These are phyloP conservation scores for Rhyacophila evoluta DNA, from an alignment of 2,888 invertebrate species.

Conservation along the genomic window DNA sequence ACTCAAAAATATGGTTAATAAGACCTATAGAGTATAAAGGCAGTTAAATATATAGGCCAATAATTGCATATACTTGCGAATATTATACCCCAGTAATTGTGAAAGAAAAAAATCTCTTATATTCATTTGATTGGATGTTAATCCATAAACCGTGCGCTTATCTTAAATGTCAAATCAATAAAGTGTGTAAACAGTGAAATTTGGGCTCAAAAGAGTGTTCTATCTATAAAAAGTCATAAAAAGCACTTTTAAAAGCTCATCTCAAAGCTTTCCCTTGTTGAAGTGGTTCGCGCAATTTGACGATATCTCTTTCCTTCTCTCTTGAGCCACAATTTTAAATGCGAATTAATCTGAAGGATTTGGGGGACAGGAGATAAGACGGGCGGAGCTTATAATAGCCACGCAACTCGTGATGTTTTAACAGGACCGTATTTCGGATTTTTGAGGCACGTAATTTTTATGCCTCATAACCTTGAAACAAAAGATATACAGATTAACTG, in stretches of 20 bases:
- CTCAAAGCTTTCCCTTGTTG: conserved; percentile 1
- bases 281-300: conserved; percentile 14
- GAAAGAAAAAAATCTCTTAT: background rate
- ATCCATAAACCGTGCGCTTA: background rate
- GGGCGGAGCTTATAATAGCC: conserved; percentile 18
- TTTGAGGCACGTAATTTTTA: too few relatives aligned
- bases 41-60: too few relatives aligned
- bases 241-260: background rate
- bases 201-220: background rate
- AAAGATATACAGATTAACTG: too few relatives aligned
- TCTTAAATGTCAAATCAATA: conserved; percentile 10
- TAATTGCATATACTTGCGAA: too few relatives aligned
- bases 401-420: background rate
- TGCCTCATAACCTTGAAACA: too few relatives aligned
- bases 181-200: conserved; percentile 17
- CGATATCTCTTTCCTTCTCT: background rate
- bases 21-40: too few relatives aligned
- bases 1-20: too few relatives aligned
- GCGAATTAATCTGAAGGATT: conserved; percentile 22
- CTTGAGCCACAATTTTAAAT: conserved; percentile 22
- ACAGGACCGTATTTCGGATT: background rate
- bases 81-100: too few relatives aligned
- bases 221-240: conserved; percentile 10
- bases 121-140: background rate
- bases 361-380: background rate